phyloP scores from a whole-genome alignment of 2,113 vertebrate genomes.

The Sigmodon hispidus region DNA sequence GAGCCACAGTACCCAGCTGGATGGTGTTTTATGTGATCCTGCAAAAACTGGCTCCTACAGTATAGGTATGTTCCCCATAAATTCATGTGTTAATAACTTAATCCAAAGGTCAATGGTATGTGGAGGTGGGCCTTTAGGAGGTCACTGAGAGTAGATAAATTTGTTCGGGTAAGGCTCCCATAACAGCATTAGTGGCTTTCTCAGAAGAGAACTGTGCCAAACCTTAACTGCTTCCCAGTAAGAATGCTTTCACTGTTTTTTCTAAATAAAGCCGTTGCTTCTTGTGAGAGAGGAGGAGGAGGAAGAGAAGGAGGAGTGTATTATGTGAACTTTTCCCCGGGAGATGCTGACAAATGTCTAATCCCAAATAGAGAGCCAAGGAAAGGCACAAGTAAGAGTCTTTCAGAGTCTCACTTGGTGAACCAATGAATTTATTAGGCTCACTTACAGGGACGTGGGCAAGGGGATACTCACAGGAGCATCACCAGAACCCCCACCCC shows the following conservation, averaged over 20 bases:
- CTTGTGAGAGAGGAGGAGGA: not conserved
- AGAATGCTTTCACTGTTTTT: not conserved
- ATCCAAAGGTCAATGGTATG: not conserved
- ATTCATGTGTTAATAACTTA: not conserved
- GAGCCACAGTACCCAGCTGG: not conserved
- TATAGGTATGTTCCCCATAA: too few species aligned
- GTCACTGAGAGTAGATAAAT: not conserved
- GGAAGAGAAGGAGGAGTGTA: not conserved
- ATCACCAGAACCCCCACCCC: not conserved
- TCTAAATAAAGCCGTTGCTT: not conserved
- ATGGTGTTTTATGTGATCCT: not conserved
- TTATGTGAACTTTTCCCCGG: not conserved
- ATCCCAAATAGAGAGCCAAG: not conserved
- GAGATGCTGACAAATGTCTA: not conserved
- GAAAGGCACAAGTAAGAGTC: not conserved
- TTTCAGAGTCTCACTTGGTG: not conserved
- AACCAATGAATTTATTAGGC: not conserved
- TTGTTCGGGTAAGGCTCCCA: not conserved
- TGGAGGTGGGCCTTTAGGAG: not conserved
- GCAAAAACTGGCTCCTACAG: not conserved
- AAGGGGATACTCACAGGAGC: not conserved
- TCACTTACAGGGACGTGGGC: not conserved
- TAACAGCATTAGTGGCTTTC: not conserved
- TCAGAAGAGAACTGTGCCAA: not conserved
- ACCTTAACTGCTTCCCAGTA: not conserved